Percentiles rank a stretch among this genome's conserved stretches.
Evolutionary conservation across 2,113 vertebrate species (phyloP).

Genomic region (Chauna torquata): DNA sequence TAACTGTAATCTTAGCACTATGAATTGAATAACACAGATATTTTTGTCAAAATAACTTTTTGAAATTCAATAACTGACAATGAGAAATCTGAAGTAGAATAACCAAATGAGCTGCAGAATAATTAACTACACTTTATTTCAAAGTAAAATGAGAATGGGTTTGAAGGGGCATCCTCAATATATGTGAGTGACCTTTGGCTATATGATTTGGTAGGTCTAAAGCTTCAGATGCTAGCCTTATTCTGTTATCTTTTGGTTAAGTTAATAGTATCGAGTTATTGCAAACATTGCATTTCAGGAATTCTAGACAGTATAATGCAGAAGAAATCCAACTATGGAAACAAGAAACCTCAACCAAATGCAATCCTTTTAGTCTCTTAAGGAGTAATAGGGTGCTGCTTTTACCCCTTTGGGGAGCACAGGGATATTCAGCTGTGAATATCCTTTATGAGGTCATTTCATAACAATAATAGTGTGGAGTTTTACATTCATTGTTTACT

Average conservation of each 20-base stretch:
- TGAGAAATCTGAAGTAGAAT: not conserved
- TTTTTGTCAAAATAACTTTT: not conserved
- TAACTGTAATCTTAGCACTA: not conserved
- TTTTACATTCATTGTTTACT: not conserved
- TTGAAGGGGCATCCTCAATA: not conserved
- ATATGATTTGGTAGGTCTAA: not conserved
- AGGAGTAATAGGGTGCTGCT: not conserved
- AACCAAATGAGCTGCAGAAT: not conserved
- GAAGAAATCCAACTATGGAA: not conserved
- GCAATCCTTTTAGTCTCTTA: not conserved
- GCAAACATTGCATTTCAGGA: not conserved
- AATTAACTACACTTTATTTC: not conserved
- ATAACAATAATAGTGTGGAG: not conserved
- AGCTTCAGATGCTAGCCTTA: not conserved
- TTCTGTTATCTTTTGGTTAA: not conserved
- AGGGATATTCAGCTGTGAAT: not conserved
- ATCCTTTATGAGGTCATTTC: not conserved
- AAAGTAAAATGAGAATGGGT: not conserved
- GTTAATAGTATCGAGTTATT: not conserved
- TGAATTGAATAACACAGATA: not conserved
- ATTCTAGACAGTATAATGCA: not conserved
- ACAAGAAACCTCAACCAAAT: not conserved
- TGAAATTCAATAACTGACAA: not conserved
- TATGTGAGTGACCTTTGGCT: not conserved
- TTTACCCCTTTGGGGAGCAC: not conserved